Evolutionary conservation across 2,797 vertebrate species (phyloP), one percentile per base, ranked within the genome.

Genomic region (Danio tinwini): DNA sequence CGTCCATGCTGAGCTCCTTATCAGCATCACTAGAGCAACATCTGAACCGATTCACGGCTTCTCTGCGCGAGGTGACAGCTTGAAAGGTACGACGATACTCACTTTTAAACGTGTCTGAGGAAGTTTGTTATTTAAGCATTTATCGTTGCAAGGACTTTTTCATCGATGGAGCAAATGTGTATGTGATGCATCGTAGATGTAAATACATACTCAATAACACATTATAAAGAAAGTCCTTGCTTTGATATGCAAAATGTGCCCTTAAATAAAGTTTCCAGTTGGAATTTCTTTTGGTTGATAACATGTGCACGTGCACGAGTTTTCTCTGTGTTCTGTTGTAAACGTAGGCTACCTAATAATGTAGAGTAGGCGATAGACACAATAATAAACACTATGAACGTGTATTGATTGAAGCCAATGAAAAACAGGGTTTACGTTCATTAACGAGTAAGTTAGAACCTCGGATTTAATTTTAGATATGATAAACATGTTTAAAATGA

Each of bases 1-100:
- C 63, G 39, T 55, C 5, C 76, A 58, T 10, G n/a, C 59, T 5
- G 56, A 63, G 9, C 6, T 19, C 14, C 14, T 40, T 6, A 37
- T 49, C 13, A 77, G 64, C 47, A 55, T 17, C 71, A 62, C 47
- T 6, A 47, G 75, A 47, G 45, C n/a, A 7, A 70, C 55, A 12
- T 42, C 47, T 52, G 56, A 6, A 29, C 49, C 29, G 53, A 40
- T 14, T 71, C 13, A 6, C 42, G 13, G 64, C 10, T 78, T 59
- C 11, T 64, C 52, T 40, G 56, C 37, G 17, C 13, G 39, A 9
- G 42, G 37, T 55, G 67, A 78, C 56, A n/a, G 39, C 47, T 47
- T 12, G 45, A 42, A 71, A 72, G 42, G 71, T 73, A 73, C 8
- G 19, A 72, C 0, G 5, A 12, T 58, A 45, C 21, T 44, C 44